Evolutionary conservation across 2,888 invertebrate genomes (phyloP).

Genomic region (Cantharis nigra): DNA sequence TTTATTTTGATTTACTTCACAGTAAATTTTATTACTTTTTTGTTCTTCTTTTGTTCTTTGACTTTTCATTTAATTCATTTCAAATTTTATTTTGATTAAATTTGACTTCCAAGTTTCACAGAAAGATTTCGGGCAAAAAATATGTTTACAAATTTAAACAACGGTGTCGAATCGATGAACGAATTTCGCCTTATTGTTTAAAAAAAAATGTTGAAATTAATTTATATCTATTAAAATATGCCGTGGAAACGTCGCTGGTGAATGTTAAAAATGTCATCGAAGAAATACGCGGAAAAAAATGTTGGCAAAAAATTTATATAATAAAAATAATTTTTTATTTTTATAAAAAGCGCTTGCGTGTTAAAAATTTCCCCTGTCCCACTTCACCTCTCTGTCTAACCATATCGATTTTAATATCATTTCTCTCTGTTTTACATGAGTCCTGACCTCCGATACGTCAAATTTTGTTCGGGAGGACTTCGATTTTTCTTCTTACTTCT

Average conservation of each 20-base stretch:
- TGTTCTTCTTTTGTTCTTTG: neutral
- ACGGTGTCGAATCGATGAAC: neutral
- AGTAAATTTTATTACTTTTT: neutral
- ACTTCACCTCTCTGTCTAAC: conserved; percentile 44
- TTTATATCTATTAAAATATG: neutral
- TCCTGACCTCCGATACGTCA: conserved; percentile 54
- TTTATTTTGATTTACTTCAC: neutral
- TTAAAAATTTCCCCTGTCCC: conserved; percentile 35
- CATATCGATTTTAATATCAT: conserved; percentile 48
- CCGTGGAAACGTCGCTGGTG: neutral
- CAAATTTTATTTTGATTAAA: neutral
- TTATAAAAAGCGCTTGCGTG: conserved; percentile 34
- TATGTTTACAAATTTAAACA: neutral
- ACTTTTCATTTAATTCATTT: neutral
- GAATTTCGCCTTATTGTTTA: neutral
- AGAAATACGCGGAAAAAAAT: neutral
- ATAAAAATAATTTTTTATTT: conserved; percentile 22
- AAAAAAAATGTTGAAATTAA: neutral
- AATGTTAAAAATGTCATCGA: neutral
- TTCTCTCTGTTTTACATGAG: conserved; percentile 31
- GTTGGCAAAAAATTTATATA: neutral
- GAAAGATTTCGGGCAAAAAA: neutral
- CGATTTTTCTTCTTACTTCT: conserved; percentile 41
- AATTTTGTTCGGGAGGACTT: conserved; percentile 52
- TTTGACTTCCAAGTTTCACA: neutral